These are phyloP conservation scores for Acrobasis suavella DNA, from an alignment of 2,888 invertebrate genomes.

Conservation along the genomic window DNA sequence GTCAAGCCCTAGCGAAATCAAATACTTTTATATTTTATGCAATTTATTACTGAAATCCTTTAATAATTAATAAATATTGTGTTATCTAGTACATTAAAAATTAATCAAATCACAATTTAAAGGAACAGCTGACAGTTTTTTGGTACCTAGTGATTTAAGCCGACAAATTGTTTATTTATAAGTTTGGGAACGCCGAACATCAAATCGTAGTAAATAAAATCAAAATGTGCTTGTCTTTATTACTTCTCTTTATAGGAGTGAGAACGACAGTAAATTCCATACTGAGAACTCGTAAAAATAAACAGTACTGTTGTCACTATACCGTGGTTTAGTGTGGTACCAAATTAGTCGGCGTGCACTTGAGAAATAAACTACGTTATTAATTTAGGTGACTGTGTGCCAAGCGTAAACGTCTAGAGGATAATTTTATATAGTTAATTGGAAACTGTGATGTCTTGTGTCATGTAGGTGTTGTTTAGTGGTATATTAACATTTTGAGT, in stretches of 20 bases:
- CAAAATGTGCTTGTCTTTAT: constrained; percentile 54
- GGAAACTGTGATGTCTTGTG: neutral
- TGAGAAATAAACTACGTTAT: constrained; percentile 58
- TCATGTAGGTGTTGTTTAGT: neutral
- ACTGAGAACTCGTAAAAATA: constrained; percentile 67
- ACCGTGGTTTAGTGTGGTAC: constrained; percentile 58
- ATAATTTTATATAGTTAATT: neutral
- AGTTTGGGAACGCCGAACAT: constrained; percentile 41
- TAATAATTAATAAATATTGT: too few relatives aligned
- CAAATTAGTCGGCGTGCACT: constrained; percentile 66
- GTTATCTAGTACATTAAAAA: too few relatives aligned
- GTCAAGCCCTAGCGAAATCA: too few relatives aligned
- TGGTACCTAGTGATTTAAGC: neutral
- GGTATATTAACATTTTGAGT: neutral
- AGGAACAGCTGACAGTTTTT: neutral
- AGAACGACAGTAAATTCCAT: constrained; percentile 69
- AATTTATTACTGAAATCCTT: too few relatives aligned
- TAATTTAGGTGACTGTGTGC: neutral
- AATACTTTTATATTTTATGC: too few relatives aligned
- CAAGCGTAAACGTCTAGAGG: neutral
- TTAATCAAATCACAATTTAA: too few relatives aligned
- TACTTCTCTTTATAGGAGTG: constrained; percentile 54
- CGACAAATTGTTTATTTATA: constrained; percentile 41
- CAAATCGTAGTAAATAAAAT: constrained; percentile 51
- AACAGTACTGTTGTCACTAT: constrained; percentile 64